Percentiles rank a stretch among this genome's conserved stretches.
phyloP scores from a whole-genome alignment of 2,888 invertebrate genomes.

The Drosophila kanekoi region DNA sequence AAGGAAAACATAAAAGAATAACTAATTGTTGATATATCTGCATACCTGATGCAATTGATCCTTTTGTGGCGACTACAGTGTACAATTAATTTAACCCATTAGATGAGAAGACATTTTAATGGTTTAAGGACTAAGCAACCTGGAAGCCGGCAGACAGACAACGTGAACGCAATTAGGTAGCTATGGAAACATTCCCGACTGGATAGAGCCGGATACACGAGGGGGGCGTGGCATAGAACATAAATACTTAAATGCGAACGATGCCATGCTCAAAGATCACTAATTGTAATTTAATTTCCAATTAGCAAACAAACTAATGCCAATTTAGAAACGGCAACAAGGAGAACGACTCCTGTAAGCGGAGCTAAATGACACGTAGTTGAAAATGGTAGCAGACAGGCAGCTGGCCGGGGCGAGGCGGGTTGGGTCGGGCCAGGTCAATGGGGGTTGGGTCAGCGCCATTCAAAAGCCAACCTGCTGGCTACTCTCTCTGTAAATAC shows the following conservation, averaged over 20 bases:
- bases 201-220: constrained; percentile 11
- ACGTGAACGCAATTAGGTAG: constrained; percentile 61
- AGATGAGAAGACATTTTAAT: constrained; percentile 22
- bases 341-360: constrained; percentile 45
- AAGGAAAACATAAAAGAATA: not conserved
- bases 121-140: constrained; percentile 28
- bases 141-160: constrained; percentile 30
- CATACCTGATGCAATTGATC: not conserved
- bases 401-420: constrained; percentile 2
- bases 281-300: constrained; percentile 85
- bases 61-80: constrained; percentile 14
- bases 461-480: constrained; percentile 45
- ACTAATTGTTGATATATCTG: not conserved
- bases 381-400: constrained; percentile 44
- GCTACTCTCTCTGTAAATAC: constrained; percentile 5
- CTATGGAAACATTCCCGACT: constrained; percentile 13
- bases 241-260: constrained; percentile 77
- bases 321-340: constrained; percentile 69
- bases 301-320: constrained; percentile 84
- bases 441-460: constrained; percentile 35
- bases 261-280: constrained; percentile 78
- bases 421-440: not conserved
- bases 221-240: constrained; percentile 32
- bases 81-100: constrained; percentile 67
- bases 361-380: constrained; percentile 76